These are phyloP conservation scores for Parnassius glacialis DNA, from an alignment of 2,888 invertebrate species.

Conservation along the genomic window DNA sequence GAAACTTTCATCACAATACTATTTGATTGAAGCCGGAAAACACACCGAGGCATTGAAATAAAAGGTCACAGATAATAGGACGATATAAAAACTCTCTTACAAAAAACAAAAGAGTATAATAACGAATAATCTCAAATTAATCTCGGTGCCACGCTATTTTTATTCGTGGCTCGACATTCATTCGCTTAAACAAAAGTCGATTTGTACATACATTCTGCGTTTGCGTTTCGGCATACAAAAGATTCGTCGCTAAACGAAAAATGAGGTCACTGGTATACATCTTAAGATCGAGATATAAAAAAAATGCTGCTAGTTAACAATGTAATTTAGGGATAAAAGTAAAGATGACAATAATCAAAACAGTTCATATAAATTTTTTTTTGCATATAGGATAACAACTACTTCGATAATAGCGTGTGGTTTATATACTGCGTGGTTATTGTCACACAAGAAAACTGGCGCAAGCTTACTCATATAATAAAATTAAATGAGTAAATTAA, in stretches of 20 bases:
- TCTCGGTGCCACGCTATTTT: conserved; percentile 22
- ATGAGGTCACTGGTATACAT: conserved; percentile 18
- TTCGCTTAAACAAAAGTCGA: conserved; percentile 24
- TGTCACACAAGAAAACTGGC: too few species aligned
- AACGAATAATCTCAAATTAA: conserved; percentile 27
- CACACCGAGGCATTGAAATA: conserved; percentile 11
- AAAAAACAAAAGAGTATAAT: conserved; percentile 27
- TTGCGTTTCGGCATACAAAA: conserved; percentile 22
- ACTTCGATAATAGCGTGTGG: background rate
- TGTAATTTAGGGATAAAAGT: conserved; percentile 5
- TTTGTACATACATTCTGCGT: conserved; percentile 17
- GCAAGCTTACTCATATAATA: too few species aligned
- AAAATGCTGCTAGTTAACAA: conserved; percentile 20
- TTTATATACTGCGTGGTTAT: background rate
- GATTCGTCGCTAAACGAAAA: conserved; percentile 21
- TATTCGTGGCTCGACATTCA: conserved; percentile 23
- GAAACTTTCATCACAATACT: conserved; percentile 25
- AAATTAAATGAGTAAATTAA: too few species aligned
- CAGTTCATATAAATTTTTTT: background rate
- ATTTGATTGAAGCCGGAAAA: conserved; percentile 25
- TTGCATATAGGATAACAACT: background rate
- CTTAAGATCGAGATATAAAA: conserved; percentile 6
- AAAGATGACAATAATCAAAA: conserved; percentile 8
- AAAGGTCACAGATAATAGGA: conserved; percentile 27
- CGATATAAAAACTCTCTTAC: conserved; percentile 24